Evolutionary conservation across 2,113 vertebrate genomes (phyloP).

Genomic region (Nesospiza acunhae): DNA sequence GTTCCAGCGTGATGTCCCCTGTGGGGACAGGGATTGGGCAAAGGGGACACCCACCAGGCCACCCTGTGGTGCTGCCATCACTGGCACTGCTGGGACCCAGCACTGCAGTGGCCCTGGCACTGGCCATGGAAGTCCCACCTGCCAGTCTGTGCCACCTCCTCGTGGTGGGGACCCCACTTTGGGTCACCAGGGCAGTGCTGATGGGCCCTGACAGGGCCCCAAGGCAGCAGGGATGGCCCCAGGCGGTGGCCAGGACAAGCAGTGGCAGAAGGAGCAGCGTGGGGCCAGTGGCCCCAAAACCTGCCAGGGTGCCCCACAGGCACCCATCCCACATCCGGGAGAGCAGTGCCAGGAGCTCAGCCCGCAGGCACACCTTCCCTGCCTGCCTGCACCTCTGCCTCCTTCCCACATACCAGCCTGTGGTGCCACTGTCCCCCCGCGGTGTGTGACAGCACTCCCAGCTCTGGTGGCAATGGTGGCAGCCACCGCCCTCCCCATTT

Average conservation of each 20-base stretch:
- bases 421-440: accelerated
- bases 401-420: background rate
- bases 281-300: background rate
- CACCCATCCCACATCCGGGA: background rate
- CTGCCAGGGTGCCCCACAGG: background rate
- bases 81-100: accelerated
- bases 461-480: background rate
- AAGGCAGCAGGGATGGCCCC: background rate
- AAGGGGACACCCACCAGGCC: background rate
- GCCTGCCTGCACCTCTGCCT: background rate
- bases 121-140: background rate
- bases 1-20: background rate
- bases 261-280: accelerated
- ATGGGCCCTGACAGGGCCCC: accelerated
- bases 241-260: background rate
- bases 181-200: accelerated
- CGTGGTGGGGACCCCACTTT: accelerated
- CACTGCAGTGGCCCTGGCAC: accelerated
- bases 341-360: background rate
- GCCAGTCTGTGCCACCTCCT: background rate
- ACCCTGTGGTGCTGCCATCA: background rate
- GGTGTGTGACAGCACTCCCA: background rate
- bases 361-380: background rate
- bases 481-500: accelerated
- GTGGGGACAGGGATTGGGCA: accelerated